Percentiles rank a stretch among this genome's conserved stretches.
These are phyloP conservation scores for Ondatra zibethicus DNA, from an alignment of 2,113 vertebrate genomes.

Conservation along the genomic window DNA sequence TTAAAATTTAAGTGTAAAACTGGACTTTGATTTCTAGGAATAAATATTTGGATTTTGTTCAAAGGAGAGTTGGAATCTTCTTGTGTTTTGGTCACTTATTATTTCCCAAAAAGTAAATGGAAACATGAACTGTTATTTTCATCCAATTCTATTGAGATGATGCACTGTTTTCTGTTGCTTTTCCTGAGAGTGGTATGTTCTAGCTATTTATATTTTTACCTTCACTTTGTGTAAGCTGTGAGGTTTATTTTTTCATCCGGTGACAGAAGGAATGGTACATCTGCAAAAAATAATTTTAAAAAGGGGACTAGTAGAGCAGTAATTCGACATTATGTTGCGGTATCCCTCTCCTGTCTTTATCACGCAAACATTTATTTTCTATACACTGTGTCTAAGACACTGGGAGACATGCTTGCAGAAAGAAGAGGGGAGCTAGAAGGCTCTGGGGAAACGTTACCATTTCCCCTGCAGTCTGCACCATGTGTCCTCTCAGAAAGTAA, in stretches of 20 bases:
- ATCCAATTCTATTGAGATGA: not conserved
- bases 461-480: not conserved
- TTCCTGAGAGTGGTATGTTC: conserved; percentile 41
- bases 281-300: conserved; percentile 18
- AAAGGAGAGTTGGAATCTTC: conserved; percentile 18
- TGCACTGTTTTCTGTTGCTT: conserved; percentile 6
- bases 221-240: conserved; percentile 43
- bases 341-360: not conserved
- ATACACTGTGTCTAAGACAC: not conserved
- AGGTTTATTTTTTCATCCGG: conserved; percentile 32
- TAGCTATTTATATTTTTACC: conserved; percentile 63
- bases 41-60: conserved; percentile 56
- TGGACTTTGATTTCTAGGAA: conserved; percentile 36
- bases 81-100: conserved; percentile 22
- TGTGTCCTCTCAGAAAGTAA: conserved; percentile 27
- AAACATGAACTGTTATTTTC: not conserved
- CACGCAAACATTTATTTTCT: not conserved
- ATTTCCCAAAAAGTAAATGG: conserved; percentile 17
- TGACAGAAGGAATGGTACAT: conserved; percentile 36
- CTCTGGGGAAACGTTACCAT: not conserved
- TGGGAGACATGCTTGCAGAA: not conserved
- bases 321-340: conserved; percentile 22
- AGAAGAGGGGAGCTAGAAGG: not conserved
- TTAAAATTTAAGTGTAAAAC: conserved; percentile 28
- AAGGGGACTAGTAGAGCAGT: not conserved